Conservation (phyloP, 2,113 vertebrate species). For the Actinemys pallida region DNA sequence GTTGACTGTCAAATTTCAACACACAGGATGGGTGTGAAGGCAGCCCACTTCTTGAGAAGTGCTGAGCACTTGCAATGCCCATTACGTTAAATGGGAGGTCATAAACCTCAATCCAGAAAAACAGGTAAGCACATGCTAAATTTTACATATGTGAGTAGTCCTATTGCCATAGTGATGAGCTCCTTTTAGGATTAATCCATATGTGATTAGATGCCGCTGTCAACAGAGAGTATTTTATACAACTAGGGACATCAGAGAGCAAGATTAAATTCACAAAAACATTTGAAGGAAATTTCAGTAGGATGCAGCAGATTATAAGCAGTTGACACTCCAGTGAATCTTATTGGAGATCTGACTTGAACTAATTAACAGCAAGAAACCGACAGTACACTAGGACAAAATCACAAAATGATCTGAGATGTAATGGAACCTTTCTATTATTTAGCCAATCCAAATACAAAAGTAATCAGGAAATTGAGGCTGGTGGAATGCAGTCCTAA, state of each 20-base stretch:
- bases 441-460: not conserved
- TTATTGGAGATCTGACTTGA: not conserved
- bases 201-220: not conserved
- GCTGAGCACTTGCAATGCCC: not conserved
- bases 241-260: not conserved
- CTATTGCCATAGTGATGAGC: not conserved
- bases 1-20: not conserved
- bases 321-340: not conserved
- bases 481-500: not conserved
- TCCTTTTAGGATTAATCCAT: not conserved
- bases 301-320: not conserved
- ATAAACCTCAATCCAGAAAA: not conserved
- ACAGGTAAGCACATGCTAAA: not conserved
- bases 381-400: not conserved
- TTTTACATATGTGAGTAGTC: not conserved
- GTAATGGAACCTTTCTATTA: not conserved
- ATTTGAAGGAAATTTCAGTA: not conserved
- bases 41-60: not conserved
- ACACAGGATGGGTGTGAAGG: not conserved
- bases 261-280: not conserved
- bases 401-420: not conserved
- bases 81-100: not conserved
- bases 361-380: not conserved
- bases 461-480: fast-evolving
- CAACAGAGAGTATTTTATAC: not conserved